Evolutionary conservation across 2,888 invertebrate genomes (phyloP), one percentile per base, ranked within the genome.

Genomic region (Acrobasis suavella): DNA sequence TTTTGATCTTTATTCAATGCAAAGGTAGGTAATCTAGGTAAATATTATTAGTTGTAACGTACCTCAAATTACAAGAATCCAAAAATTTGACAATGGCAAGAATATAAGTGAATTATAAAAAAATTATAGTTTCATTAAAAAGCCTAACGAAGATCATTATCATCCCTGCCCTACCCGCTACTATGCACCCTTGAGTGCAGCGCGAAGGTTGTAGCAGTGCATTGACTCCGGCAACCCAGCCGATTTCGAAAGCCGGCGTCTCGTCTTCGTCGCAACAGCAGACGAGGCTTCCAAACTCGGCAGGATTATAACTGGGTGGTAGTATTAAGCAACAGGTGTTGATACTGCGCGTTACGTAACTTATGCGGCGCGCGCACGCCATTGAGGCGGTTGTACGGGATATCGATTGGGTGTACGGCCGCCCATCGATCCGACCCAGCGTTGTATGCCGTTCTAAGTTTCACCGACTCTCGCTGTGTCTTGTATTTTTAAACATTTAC

Each of bases 181-280:
- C 87, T 87, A 88, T 90, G 89, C 91, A 90, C 90, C 91, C 91
- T 91, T 91, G 91, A 91, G 91, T 88, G 91, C 91, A 90, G 72
- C 80, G 74, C 87, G 90, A 91, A 91, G 91, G 91, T 91, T 91
- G 90, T 81, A 73, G 74, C 77, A 78, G 91, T 91, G 89, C 91
- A 90, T 82, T 92, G 91, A 91, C 91, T 80, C 81, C 80, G 73
- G 70, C 67, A 73, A 86, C 69, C 84, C 89, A 78, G 49, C 85
- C 75, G 68, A 87, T 82, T 85, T 74, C 9, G 67, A 72, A 72
- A 63, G 60, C 64, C 65, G 55, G 15, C 60, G 63, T 66, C 66
- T 65, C 71, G 69, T 65, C 67, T 61, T 62, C 55, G 62, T 56
- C 64, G 49, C 60, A 69, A 67, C 65, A 65, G 70, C 68, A 72